phyloP scores from a whole-genome alignment of 2,888 invertebrate genomes.

The Nomada flava region DNA sequence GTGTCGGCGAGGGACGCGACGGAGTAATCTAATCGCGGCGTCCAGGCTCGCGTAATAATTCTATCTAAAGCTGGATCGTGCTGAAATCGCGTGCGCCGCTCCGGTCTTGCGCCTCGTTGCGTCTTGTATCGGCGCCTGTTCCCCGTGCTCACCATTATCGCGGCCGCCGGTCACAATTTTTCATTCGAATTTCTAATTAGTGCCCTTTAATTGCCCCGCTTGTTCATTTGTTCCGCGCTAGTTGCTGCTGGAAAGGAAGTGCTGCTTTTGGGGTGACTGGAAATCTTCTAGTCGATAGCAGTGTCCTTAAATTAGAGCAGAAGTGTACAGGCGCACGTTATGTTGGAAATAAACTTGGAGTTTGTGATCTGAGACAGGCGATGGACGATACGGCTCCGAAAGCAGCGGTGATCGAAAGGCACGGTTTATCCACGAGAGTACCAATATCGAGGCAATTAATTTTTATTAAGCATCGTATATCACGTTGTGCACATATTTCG shows the following conservation, averaged over 20 bases:
- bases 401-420: too few species aligned
- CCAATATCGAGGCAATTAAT: too few species aligned
- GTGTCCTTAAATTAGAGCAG: neutral
- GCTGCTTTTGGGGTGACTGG: neutral
- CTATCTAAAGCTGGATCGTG: slow-evolving; percentile 37
- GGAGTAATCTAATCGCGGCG: slow-evolving; percentile 39
- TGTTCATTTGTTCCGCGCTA: slow-evolving; percentile 1
- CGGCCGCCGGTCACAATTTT: neutral
- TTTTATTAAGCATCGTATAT: too few species aligned
- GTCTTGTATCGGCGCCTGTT: slow-evolving; percentile 19
- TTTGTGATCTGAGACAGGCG: too few species aligned
- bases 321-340: too few species aligned
- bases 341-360: too few species aligned
- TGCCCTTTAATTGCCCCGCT: neutral
- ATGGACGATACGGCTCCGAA: too few species aligned
- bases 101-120: slow-evolving; percentile 30
- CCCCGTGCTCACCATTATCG: slow-evolving; percentile 3
- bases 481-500: too few species aligned
- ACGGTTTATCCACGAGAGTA: too few species aligned
- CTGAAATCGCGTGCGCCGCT: neutral
- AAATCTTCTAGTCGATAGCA: neutral
- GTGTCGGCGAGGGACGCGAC: slow-evolving; percentile 1
- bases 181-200: slow-evolving; percentile 15
- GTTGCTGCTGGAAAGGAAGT: neutral
- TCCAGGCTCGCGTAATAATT: slow-evolving; percentile 32